phyloP scores from a whole-genome alignment of 2,113 vertebrate species.

The Dascyllus trimaculatus region DNA sequence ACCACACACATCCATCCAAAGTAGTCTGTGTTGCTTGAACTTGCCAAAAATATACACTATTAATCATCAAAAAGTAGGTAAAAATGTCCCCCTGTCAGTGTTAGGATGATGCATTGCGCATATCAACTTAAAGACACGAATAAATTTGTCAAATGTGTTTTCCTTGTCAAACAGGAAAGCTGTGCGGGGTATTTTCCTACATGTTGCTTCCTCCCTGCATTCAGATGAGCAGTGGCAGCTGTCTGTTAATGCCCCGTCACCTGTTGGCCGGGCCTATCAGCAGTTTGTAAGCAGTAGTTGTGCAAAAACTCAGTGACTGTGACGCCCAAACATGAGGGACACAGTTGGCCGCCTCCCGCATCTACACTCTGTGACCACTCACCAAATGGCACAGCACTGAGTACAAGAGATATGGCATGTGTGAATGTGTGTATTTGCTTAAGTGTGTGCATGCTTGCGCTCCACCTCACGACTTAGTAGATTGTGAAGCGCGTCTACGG shows the following conservation, averaged over 20 bases:
- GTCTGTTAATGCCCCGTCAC: constrained; percentile 24
- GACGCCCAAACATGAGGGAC: constrained; percentile 25
- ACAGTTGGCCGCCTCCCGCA: constrained; percentile 35
- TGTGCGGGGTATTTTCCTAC: too few relatives aligned
- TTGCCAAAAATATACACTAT: too few relatives aligned
- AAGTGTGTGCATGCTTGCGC: constrained; percentile 10
- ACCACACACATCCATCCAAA: too few relatives aligned
- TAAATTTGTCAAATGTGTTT: too few relatives aligned
- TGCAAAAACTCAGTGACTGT: constrained; percentile 39
- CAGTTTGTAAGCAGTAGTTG: constrained; percentile 33
- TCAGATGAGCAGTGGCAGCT: constrained; percentile 19
- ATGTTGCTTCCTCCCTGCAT: neutral
- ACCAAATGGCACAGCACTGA: constrained; percentile 36
- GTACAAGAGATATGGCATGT: constrained; percentile 16
- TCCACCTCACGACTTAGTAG: constrained; percentile 24
- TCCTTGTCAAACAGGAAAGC: too few relatives aligned
- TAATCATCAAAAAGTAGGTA: too few relatives aligned
- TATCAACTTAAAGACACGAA: too few relatives aligned
- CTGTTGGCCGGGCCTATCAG: constrained; percentile 27
- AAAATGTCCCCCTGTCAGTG: too few relatives aligned
- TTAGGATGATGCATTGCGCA: too few relatives aligned
- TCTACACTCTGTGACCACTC: constrained; percentile 46
- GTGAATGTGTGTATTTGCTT: neutral
- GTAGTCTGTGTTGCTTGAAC: too few relatives aligned
- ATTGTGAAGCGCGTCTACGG: constrained; percentile 13